Conservation (phyloP, 2,797 vertebrate genomes). For the Myotis daubentonii region DNA sequence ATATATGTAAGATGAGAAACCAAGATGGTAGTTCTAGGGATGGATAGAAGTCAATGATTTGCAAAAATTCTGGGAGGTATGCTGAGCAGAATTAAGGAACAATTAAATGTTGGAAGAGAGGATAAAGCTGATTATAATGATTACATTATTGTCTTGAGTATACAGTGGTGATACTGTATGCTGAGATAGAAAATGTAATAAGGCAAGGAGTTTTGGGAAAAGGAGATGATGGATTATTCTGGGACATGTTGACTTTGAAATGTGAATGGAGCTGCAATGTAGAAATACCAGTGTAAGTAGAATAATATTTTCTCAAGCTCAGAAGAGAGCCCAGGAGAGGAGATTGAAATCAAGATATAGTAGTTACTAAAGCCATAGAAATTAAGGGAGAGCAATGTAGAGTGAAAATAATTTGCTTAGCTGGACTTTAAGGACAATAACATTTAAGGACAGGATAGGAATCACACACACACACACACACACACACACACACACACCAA, state of each 20-base stretch:
- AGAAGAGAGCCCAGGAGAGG: background rate
- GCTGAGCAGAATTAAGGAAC: background rate
- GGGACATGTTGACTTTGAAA: background rate
- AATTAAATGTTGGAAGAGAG: background rate
- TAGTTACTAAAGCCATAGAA: background rate
- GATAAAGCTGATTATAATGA: background rate
- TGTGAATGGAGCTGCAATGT: background rate
- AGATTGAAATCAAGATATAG: background rate
- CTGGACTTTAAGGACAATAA: background rate
- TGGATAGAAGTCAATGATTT: background rate
- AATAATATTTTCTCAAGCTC: background rate
- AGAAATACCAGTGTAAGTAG: background rate
- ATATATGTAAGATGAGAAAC: background rate
- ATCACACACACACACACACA: background rate
- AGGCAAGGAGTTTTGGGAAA: background rate
- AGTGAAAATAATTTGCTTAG: constrained; percentile 10
- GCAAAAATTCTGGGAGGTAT: background rate
- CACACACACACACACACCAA: background rate
- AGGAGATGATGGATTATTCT: background rate
- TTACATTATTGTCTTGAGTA: background rate
- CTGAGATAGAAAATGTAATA: background rate
- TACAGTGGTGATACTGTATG: background rate
- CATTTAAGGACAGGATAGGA: background rate
- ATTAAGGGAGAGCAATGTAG: background rate
- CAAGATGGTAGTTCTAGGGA: background rate